Evolutionary conservation across 2,888 invertebrate species (phyloP), one percentile per base, ranked within the genome.

Genomic region (Lasioglossum villosulum): DNA sequence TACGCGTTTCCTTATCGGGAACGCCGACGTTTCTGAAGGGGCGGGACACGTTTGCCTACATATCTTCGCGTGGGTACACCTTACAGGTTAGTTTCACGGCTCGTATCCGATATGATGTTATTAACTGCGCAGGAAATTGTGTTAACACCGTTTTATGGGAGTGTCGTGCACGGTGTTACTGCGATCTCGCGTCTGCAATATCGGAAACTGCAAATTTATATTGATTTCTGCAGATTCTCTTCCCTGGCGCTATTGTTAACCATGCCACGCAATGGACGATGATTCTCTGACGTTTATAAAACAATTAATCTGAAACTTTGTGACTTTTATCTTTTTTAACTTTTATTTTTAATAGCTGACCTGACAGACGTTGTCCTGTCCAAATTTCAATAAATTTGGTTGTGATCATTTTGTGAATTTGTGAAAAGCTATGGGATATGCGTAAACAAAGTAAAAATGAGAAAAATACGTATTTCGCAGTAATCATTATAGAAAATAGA

Each of bases 21-120:
- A 82, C 79, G 78, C 78, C 74, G 87, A 84, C 86, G 78, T 79
- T 68, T 77, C 85, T 75, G 86, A 84, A 85, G 87, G 91, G 89
- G 92, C 89, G 90, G 86, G 89, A 88, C 91, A 85, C 84, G 82
- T 86, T 88, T 86, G 89, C 91, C 87, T 81, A 85, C 89, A 79
- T 83, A 74, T 82, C 82, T 75, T 84, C 77, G 91, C 91, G 91
- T 88, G 86, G 90, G 89, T 89, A 86, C 80, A 78, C 76, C 81
- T 80, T 78, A 71, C 87, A 89, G 90, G 87, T 83, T 37, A 85
- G 80, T 82, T 83, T 83, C 80, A 72, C 68, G 79, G 37, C 78
- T 78, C 78, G 30, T 85, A 80, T 66, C 66, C 27, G 74, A 74
- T 74, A 73, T 68, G n/a, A 68, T 59, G 79, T 79, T 78, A 83